A percentile compares a stretch with the other conserved stretches of the same genome.
Evolutionary conservation across 2,113 vertebrate genomes (phyloP).

Genomic region (Atherinomorus stipes): DNA sequence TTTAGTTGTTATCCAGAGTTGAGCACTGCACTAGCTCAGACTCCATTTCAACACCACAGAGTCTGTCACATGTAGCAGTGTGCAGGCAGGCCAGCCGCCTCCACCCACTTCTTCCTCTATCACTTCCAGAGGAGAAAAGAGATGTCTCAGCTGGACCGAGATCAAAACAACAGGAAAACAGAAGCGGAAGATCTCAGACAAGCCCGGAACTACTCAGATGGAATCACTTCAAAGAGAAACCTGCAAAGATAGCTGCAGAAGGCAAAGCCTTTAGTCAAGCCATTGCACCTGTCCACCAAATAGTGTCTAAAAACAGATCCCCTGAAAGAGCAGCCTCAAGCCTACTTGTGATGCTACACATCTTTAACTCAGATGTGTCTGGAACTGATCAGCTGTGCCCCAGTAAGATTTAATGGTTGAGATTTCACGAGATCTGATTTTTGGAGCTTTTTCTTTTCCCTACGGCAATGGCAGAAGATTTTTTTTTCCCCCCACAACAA

Average conservation of each 20-base stretch:
- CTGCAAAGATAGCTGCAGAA: conserved; percentile 46
- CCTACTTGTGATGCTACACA: background rate
- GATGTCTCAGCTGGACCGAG: conserved; percentile 60
- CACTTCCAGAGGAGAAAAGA: conserved; percentile 65
- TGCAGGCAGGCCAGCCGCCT: conserved; percentile 14
- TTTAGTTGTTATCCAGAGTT: conserved; percentile 54
- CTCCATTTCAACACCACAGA: conserved; percentile 71
- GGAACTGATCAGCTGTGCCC: background rate
- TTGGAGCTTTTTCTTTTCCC: no score
- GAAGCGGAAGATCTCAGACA: conserved; percentile 50
- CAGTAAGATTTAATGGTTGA: background rate
- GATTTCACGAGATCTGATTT: no score
- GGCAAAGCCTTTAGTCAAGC: conserved; percentile 4
- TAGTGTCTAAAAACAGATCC: background rate
- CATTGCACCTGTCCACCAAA: background rate
- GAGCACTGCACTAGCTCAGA: conserved; percentile 71
- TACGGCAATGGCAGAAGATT: no score
- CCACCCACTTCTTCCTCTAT: conserved; percentile 60
- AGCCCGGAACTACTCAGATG: conserved; percentile 13
- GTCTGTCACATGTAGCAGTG: conserved; percentile 29
- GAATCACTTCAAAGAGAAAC: conserved; percentile 60
- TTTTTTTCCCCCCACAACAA: no score
- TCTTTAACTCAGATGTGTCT: background rate
- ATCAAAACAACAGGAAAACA: conserved; percentile 60
- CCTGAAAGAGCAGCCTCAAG: conserved; percentile 28